Percentiles rank a stretch among this genome's conserved stretches.
Conservation (phyloP, 2,888 invertebrate genomes). For the Tenthredo distinguenda region DNA sequence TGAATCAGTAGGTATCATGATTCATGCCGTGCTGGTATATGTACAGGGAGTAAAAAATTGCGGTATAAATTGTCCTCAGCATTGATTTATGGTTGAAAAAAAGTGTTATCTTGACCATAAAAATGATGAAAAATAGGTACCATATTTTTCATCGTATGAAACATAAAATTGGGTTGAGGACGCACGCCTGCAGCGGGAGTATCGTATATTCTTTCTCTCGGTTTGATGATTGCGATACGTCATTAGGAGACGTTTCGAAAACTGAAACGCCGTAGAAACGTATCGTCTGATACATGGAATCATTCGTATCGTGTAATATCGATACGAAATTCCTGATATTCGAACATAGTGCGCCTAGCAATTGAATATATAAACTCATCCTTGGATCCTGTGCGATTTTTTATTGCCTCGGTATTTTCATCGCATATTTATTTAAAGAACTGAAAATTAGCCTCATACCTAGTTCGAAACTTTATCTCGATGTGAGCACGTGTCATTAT, state of each 20-base stretch:
- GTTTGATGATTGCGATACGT: not conserved
- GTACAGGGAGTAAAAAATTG: not conserved
- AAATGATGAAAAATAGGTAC: constrained; percentile 14
- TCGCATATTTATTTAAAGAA: not conserved
- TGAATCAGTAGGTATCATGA: not conserved
- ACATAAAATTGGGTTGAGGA: not conserved
- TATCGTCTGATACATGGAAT: not conserved
- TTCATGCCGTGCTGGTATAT: not conserved
- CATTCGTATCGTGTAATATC: not conserved
- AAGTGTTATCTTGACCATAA: constrained; percentile 15
- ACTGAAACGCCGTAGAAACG: not conserved
- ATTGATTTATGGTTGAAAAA: not conserved
- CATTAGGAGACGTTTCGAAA: not conserved
- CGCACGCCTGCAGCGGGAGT: not conserved
- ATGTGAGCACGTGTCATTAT: not conserved
- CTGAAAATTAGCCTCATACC: not conserved
- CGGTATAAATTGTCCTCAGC: not conserved
- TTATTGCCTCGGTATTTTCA: not conserved
- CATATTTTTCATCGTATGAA: constrained; percentile 1
- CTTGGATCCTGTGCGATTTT: not conserved
- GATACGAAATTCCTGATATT: not conserved
- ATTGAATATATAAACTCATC: constrained; percentile 4
- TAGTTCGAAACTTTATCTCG: not conserved
- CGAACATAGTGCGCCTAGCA: not conserved
- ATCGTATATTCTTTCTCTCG: not conserved